Percentiles rank a stretch among this genome's conserved stretches.
These are phyloP conservation scores for Drosophila miranda DNA, from an alignment of 1,140 invertebrate species.

Conservation along the genomic window DNA sequence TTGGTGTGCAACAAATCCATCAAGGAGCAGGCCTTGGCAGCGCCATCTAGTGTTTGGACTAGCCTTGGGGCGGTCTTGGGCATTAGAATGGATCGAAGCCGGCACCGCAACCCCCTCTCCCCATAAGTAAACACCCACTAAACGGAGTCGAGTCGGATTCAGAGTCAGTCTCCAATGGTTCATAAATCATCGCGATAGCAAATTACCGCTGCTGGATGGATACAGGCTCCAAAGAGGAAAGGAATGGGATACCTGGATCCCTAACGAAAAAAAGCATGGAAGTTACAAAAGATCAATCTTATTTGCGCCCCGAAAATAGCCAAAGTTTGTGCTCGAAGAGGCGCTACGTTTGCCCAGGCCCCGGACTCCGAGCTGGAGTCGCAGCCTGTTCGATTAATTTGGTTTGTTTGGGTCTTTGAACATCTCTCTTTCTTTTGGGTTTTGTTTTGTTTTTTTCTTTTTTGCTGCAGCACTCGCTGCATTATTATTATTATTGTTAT, in stretches of 20 bases:
- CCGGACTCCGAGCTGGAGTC: slow-evolving; percentile 4
- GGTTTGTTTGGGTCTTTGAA: slow-evolving; percentile 45
- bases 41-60: slow-evolving; percentile 58
- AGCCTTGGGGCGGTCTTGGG: slow-evolving; percentile 35
- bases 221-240: slow-evolving; percentile 6
- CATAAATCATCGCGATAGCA: slow-evolving; percentile 81
- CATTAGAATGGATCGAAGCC: slow-evolving; percentile 62
- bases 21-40: slow-evolving; percentile 54
- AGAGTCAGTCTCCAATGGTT: slow-evolving; percentile 60
- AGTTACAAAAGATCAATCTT: slow-evolving; percentile 81
- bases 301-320: slow-evolving; percentile 73
- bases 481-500: slow-evolving; percentile 59
- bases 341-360: slow-evolving; percentile 47
- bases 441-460: background rate
- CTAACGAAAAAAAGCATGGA: slow-evolving; percentile 66
- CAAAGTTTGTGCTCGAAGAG: slow-evolving; percentile 51
- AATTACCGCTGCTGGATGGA: slow-evolving; percentile 73
- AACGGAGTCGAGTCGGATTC: slow-evolving; percentile 39
- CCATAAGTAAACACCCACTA: slow-evolving; percentile 73
- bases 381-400: slow-evolving; percentile 41
- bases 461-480: slow-evolving; percentile 23
- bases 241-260: background rate
- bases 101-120: background rate
- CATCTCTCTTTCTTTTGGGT: slow-evolving; percentile 47
- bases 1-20: slow-evolving; percentile 69